Percentiles rank a stretch among this genome's conserved stretches.
Conservation (phyloP, 2,888 invertebrate genomes). For the Leptinotarsa peninsularis region DNA sequence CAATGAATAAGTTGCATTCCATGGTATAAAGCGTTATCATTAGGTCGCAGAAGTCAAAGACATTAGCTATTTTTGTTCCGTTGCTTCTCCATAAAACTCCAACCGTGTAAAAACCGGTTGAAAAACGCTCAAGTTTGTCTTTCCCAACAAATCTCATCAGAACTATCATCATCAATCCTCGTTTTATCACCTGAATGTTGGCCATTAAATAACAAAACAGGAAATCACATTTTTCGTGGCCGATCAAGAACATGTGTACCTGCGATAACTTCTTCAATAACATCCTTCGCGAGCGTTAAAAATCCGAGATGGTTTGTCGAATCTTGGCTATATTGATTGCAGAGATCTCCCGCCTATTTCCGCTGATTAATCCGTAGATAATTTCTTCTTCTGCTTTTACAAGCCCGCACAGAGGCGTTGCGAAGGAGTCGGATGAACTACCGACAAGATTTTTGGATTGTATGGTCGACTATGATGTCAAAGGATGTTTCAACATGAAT, state of each 20-base stretch:
- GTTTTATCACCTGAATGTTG: slow-evolving; percentile 10
- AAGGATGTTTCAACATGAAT: background rate
- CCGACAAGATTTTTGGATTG: background rate
- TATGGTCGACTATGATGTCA: background rate
- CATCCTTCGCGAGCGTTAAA: slow-evolving; percentile 20
- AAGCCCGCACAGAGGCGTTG: slow-evolving; percentile 4
- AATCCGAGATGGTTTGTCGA: slow-evolving; percentile 22
- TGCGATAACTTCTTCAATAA: slow-evolving; percentile 28
- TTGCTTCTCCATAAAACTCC: background rate
- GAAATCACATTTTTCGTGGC: slow-evolving; percentile 22
- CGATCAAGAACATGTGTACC: slow-evolving; percentile 16
- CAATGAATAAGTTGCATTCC: background rate
- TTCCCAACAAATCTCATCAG: background rate
- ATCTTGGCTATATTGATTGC: slow-evolving; percentile 30
- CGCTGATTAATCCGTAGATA: slow-evolving; percentile 39
- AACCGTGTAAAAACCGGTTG: slow-evolving; percentile 5
- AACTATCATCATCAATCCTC: background rate
- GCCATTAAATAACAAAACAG: slow-evolving; percentile 22
- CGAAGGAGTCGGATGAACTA: background rate
- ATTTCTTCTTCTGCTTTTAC: slow-evolving; percentile 26
- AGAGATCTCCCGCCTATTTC: slow-evolving; percentile 37
- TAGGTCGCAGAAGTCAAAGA: background rate
- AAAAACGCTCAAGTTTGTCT: background rate
- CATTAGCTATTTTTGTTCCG: slow-evolving; percentile 6
- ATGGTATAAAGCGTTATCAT: background rate